Conservation (phyloP, 1,140 invertebrate genomes). For the Drosophila tropicalis region DNA sequence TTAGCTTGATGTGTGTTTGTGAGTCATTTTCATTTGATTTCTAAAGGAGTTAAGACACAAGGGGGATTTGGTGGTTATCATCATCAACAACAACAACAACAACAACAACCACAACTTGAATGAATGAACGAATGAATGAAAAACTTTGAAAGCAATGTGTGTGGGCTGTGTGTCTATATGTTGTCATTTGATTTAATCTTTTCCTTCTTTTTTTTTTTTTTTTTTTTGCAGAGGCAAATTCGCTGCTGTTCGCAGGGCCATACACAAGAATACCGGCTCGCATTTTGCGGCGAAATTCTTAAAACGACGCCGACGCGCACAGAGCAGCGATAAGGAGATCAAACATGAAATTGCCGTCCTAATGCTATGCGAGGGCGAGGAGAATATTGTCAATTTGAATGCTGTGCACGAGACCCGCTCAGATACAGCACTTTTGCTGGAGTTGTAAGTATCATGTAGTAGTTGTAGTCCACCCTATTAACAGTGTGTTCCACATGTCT, state of each 20-base stretch:
- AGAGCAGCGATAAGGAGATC: conserved; percentile 92
- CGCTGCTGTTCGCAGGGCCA: conserved; percentile 94
- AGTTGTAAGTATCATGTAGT: conserved; percentile 88
- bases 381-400: conserved; percentile 92
- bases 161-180: conserved; percentile 10
- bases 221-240: conserved; percentile 93
- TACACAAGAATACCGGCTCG: conserved; percentile 91
- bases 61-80: neutral
- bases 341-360: conserved; percentile 96
- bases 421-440: conserved; percentile 94
- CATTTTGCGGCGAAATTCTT: conserved; percentile 98
- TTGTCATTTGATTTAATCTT: conserved; percentile 6
- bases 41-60: neutral
- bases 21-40: conserved; percentile 51
- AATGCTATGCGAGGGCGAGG: conserved; percentile 90
- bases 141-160: conserved; percentile 28
- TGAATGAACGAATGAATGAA: conserved; percentile 23
- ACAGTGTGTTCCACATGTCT: too few relatives aligned
- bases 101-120: conserved; percentile 20
- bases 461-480: too few relatives aligned
- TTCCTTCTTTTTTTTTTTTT: conserved; percentile 21
- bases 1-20: conserved; percentile 18
- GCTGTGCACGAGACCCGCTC: conserved; percentile 93
- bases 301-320: conserved; percentile 92
- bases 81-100: neutral